Evolutionary conservation across 2,888 invertebrate species (phyloP).

Genomic region (Anagyrus pseudococci): DNA sequence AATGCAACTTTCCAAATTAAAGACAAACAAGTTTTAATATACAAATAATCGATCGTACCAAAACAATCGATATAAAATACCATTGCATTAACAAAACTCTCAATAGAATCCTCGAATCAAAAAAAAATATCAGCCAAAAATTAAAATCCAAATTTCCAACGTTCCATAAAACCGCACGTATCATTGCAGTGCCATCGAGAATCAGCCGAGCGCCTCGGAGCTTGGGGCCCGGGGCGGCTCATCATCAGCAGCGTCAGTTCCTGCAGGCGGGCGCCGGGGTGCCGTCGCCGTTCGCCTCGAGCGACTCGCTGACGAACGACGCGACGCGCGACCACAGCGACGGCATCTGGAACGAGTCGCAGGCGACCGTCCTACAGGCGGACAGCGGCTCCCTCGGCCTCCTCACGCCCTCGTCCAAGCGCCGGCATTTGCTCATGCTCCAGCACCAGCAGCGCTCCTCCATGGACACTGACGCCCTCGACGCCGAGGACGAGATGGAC

Average conservation of each 20-base stretch:
- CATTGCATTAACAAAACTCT: no score
- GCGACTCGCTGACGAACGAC: constrained; percentile 83
- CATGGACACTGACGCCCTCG: constrained; percentile 83
- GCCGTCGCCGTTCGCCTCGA: constrained; percentile 79
- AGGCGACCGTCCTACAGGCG: constrained; percentile 80
- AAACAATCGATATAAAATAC: no score
- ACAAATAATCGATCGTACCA: no score
- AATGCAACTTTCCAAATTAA: no score
- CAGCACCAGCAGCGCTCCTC: constrained; percentile 88
- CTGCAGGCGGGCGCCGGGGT: constrained; percentile 53
- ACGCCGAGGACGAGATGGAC: constrained; percentile 64
- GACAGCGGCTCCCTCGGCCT: constrained; percentile 63
- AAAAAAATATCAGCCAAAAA: no score
- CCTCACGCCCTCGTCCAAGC: constrained; percentile 79
- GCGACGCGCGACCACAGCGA: constrained; percentile 82
- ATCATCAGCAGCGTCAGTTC: constrained; percentile 37
- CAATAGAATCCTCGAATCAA: no score
- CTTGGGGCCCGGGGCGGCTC: not conserved
- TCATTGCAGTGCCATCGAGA: not conserved
- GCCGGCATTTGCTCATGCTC: constrained; percentile 77
- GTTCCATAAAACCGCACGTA: not conserved
- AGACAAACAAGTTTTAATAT: no score
- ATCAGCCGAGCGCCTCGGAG: not conserved
- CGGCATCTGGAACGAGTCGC: constrained; percentile 89
- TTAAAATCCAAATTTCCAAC: no score